phyloP scores from a whole-genome alignment of 2,797 vertebrate species.

The Vipera ursinii region DNA sequence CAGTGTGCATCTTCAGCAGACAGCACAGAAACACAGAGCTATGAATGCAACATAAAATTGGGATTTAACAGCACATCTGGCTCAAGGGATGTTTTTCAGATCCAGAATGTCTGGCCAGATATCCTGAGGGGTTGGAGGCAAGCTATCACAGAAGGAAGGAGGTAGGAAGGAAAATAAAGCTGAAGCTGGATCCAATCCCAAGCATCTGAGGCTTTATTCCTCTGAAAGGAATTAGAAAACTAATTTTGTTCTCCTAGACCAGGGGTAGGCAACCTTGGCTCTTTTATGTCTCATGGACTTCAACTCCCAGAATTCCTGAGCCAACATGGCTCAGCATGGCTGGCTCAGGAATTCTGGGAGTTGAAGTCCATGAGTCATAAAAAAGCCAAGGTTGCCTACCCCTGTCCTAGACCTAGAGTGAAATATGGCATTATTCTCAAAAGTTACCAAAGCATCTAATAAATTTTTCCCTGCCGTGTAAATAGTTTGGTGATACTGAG shows the following conservation, averaged over 20 bases:
- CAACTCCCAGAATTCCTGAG: too few relatives aligned
- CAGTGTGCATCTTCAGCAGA: neutral
- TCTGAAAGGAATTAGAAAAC: neutral
- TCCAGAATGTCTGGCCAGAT: conserved; percentile 1
- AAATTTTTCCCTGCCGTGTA: neutral
- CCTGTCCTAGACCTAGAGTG: neutral
- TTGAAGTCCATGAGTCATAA: too few relatives aligned
- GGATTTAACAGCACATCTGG: neutral
- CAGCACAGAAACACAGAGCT: neutral
- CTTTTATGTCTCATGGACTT: too few relatives aligned
- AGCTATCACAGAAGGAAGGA: neutral
- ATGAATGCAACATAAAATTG: neutral
- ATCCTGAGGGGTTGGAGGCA: neutral
- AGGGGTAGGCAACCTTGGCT: too few relatives aligned
- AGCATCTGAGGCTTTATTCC: neutral
- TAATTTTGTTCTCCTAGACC: neutral
- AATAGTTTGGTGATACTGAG: neutral
- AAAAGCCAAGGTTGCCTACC: too few relatives aligned
- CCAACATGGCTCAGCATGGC: too few relatives aligned
- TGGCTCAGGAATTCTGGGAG: too few relatives aligned
- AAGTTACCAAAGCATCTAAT: neutral
- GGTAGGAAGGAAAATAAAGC: neutral
- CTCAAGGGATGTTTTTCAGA: neutral
- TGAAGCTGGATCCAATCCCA: neutral
- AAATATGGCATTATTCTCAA: neutral